Percentiles rank a stretch among this genome's conserved stretches.
Conservation (phyloP, 2,888 invertebrate species). For the Lamellibrachia columna region DNA sequence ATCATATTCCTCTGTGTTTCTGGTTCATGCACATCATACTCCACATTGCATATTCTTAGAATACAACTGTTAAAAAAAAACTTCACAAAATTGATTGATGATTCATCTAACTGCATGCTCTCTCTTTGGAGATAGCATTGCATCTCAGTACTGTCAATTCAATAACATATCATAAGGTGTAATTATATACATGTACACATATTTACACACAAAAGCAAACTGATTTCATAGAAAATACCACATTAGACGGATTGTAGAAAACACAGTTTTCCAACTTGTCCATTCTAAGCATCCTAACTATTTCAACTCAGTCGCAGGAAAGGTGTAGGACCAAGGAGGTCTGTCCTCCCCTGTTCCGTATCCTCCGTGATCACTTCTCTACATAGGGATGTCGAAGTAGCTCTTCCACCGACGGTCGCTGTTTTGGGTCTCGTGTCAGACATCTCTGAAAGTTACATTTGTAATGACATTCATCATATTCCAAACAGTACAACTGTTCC, state of each 20-base stretch:
- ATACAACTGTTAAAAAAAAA: background rate
- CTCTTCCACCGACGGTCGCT: conserved; percentile 79
- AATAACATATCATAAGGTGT: background rate
- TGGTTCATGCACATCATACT: background rate
- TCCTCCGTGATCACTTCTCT: background rate
- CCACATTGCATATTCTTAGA: background rate
- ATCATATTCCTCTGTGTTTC: background rate
- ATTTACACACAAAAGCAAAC: background rate
- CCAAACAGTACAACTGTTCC: background rate
- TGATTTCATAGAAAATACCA: too few relatives aligned
- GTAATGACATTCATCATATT: background rate
- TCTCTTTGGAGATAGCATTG: background rate
- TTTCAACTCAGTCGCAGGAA: background rate
- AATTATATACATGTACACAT: background rate
- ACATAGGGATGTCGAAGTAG: conserved; percentile 72
- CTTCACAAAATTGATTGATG: background rate
- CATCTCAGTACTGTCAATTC: background rate
- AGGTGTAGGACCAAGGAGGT: background rate
- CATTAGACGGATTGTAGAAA: too few relatives aligned
- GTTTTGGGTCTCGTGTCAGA: conserved; percentile 77
- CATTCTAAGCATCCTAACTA: background rate
- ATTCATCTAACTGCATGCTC: background rate
- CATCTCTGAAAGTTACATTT: conserved; percentile 70
- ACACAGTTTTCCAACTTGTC: background rate
- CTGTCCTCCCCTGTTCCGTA: background rate